Evolutionary conservation across 2,888 invertebrate genomes (phyloP).

Genomic region (Disparrhopalites patrizii): DNA sequence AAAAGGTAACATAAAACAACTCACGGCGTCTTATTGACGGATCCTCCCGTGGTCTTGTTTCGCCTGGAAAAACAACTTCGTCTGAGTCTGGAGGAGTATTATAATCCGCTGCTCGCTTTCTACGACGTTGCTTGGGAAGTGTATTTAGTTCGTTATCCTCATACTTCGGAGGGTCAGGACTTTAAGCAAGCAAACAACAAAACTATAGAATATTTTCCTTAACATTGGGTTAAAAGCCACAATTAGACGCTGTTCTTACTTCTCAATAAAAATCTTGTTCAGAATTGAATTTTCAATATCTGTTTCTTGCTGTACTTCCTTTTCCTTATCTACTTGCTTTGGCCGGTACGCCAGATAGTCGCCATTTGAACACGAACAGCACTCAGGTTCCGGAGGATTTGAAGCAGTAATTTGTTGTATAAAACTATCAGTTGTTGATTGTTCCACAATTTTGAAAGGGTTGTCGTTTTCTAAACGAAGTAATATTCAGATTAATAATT

Average conservation of each 20-base stretch:
- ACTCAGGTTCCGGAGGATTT: neutral
- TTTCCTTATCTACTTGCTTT: neutral
- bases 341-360: neutral
- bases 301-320: slow-evolving; percentile 10
- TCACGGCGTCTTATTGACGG: slow-evolving; percentile 3
- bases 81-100: neutral
- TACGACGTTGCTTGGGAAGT: neutral
- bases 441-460: neutral
- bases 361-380: slow-evolving; percentile 40
- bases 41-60: neutral
- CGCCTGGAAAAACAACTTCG: slow-evolving; percentile 13
- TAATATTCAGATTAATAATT: neutral
- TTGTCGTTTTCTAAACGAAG: neutral
- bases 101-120: neutral
- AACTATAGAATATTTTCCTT: neutral
- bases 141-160: neutral
- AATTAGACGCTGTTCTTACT: slow-evolving; percentile 20
- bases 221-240: neutral
- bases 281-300: slow-evolving; percentile 40
- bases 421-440: slow-evolving; percentile 19
- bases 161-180: slow-evolving; percentile 12
- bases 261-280: slow-evolving; percentile 37
- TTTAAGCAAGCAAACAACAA: neutral
- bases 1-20: neutral
- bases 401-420: neutral